These are phyloP conservation scores for Pemphredon lugubris DNA, from an alignment of 2,888 invertebrate genomes.

Conservation along the genomic window DNA sequence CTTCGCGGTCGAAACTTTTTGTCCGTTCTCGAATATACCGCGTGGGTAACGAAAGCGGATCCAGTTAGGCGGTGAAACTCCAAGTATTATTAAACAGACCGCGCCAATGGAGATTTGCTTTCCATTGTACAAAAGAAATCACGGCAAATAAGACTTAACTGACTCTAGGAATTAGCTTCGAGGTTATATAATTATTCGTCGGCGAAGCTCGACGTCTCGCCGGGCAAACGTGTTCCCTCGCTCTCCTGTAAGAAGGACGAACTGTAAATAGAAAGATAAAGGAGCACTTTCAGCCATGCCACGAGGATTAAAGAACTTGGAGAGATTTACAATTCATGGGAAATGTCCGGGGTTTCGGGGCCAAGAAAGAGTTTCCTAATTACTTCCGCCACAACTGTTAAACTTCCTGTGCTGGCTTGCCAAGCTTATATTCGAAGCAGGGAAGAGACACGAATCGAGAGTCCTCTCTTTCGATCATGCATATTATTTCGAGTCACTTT, in stretches of 20 bases:
- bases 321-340: slow-evolving; percentile 64
- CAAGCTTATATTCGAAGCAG: neutral
- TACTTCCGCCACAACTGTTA: slow-evolving; percentile 42
- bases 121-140: too few relatives aligned
- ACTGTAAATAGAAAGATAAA: slow-evolving; percentile 37
- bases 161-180: too few relatives aligned
- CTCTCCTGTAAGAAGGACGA: neutral
- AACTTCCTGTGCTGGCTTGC: slow-evolving; percentile 22
- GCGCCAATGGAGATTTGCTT: too few relatives aligned
- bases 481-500: neutral
- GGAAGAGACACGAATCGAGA: neutral
- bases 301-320: slow-evolving; percentile 63
- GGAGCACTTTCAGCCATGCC: neutral
- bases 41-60: too few relatives aligned
- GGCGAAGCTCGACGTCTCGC: too few relatives aligned
- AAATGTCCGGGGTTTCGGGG: slow-evolving; percentile 30
- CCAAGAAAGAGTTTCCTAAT: slow-evolving; percentile 52
- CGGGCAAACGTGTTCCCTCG: too few relatives aligned
- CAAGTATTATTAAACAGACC: too few relatives aligned
- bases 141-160: too few relatives aligned
- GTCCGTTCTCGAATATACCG: too few relatives aligned
- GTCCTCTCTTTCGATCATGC: neutral
- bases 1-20: too few relatives aligned
- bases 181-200: too few relatives aligned
- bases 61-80: too few relatives aligned